These are phyloP conservation scores for Corythaeola cristata DNA, from an alignment of 2,113 vertebrate genomes.

Conservation along the genomic window DNA sequence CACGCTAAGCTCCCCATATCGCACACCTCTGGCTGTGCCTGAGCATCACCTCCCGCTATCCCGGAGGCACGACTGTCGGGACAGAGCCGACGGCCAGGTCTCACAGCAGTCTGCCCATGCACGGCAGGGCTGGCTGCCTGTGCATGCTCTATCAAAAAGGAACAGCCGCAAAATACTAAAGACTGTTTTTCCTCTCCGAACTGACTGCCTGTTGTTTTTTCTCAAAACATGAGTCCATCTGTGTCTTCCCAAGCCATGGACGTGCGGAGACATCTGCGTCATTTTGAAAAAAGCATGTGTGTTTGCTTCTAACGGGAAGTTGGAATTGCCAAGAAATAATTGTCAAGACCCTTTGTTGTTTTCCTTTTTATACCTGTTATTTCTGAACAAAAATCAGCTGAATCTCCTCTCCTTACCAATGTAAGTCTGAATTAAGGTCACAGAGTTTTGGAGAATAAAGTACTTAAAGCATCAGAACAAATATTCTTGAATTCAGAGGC, in stretches of 20 bases:
- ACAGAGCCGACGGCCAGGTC: neutral
- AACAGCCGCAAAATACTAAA: neutral
- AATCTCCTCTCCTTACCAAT: neutral
- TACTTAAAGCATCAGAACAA: neutral
- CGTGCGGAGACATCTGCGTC: neutral
- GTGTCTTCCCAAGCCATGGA: neutral
- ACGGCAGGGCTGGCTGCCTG: neutral
- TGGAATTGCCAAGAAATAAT: conserved; percentile 22
- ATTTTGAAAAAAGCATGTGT: neutral
- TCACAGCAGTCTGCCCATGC: fast-evolving
- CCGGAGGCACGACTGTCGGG: fast-evolving
- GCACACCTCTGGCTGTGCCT: neutral
- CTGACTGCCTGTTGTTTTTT: neutral
- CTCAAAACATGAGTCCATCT: conserved; percentile 24
- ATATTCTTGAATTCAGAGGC: neutral
- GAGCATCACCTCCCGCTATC: neutral
- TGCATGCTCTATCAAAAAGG: neutral
- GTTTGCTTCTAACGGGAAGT: conserved; percentile 5
- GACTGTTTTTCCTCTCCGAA: neutral
- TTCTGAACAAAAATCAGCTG: neutral
- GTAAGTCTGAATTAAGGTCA: neutral
- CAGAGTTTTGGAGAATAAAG: neutral
- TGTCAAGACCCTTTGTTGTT: neutral
- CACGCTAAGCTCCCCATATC: fast-evolving
- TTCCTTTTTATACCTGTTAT: neutral